These are phyloP conservation scores for Sorex maritimensis DNA, from an alignment of 2,797 vertebrate genomes.

Conservation along the genomic window DNA sequence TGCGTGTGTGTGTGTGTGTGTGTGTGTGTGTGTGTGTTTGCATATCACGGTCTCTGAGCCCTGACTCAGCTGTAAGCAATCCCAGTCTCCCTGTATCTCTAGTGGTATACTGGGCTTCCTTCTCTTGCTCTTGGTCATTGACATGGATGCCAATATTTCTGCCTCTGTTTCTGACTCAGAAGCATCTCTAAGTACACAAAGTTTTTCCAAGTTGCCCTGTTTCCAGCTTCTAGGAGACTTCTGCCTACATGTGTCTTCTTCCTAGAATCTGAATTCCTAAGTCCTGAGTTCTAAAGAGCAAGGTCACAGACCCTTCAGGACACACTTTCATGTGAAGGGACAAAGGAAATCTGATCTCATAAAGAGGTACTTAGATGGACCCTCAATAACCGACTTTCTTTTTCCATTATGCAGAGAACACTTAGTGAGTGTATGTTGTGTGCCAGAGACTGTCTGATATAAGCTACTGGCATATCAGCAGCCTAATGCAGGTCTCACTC, in stretches of 20 bases:
- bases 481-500: no score
- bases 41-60: not conserved
- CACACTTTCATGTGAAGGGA: not conserved
- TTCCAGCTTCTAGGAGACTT: not conserved
- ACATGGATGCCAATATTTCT: not conserved
- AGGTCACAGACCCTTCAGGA: not conserved
- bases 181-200: not conserved
- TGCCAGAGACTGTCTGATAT: not conserved
- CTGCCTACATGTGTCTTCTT: not conserved
- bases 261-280: not conserved
- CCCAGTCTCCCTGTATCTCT: no score
- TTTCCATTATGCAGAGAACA: not conserved
- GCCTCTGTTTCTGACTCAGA: not conserved
- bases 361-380: not conserved
- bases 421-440: not conserved
- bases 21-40: no score
- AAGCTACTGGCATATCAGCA: not conserved
- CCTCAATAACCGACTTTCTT: not conserved
- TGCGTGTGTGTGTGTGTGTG: no score
- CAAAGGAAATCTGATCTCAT: not conserved
- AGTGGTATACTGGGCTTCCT: not conserved
- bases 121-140: not conserved
- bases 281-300: not conserved
- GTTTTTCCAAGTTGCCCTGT: not conserved
- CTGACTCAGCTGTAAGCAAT: not conserved